A percentile compares a stretch with the other conserved stretches of the same genome.
phyloP scores from a whole-genome alignment of 2,113 vertebrate genomes.

The Okapia johnstoni region DNA sequence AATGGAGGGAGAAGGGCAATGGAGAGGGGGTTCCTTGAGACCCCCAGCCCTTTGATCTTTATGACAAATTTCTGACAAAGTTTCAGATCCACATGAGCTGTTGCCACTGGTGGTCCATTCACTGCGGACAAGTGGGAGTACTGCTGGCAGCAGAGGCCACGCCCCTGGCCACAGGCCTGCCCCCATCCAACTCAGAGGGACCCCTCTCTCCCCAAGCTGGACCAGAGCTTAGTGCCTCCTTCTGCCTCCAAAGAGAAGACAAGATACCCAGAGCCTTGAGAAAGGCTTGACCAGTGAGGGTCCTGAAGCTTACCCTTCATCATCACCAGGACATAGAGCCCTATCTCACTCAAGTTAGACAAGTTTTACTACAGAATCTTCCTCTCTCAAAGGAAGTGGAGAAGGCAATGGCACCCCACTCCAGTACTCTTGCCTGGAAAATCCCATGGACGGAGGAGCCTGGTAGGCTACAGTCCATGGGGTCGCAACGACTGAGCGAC shows the following conservation, averaged over 20 bases:
- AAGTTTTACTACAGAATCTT: not conserved
- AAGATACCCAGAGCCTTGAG: not conserved
- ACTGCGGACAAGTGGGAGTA: not conserved
- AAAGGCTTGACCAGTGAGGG: fast-evolving
- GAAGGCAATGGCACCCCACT: no score
- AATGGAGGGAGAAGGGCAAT: fast-evolving
- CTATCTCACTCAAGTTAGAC: not conserved
- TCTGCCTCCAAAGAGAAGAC: not conserved
- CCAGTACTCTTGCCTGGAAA: no score
- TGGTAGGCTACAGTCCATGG: no score
- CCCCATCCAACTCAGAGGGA: not conserved
- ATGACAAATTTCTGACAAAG: not conserved
- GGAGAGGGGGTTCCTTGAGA: not conserved
- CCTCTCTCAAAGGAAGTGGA: not conserved
- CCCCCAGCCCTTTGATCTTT: not conserved
- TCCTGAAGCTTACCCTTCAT: not conserved
- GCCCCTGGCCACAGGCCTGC: not conserved
- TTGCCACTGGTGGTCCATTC: fast-evolving
- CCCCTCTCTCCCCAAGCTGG: not conserved
- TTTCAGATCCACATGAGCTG: not conserved
- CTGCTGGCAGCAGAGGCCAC: not conserved
- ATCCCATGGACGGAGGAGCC: no score
- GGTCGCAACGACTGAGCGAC: no score
- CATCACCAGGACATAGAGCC: not conserved
- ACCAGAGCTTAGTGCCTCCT: not conserved